A percentile compares a stretch with the other conserved stretches of the same genome.
phyloP scores from a whole-genome alignment of 2,113 vertebrate species.

The Protobothrops mucrosquamatus region DNA sequence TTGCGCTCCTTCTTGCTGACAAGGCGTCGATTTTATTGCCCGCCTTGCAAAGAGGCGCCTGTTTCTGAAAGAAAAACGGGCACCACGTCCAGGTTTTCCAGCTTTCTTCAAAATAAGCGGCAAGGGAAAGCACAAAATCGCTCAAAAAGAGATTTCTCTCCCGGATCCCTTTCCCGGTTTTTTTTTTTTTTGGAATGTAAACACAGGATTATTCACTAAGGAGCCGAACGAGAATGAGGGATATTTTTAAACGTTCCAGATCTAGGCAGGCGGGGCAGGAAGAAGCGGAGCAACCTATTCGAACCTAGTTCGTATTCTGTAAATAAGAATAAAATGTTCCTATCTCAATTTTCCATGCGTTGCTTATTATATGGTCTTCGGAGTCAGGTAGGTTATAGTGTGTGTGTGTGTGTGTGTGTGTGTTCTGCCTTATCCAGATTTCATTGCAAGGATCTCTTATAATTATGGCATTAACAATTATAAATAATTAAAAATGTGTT shows the following conservation, averaged over 20 bases:
- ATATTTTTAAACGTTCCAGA: background rate
- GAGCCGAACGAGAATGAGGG: background rate
- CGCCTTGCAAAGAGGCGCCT: background rate
- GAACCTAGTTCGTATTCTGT: background rate
- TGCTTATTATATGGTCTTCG: background rate
- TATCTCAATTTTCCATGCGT: background rate
- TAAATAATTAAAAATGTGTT: background rate
- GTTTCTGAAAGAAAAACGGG: background rate
- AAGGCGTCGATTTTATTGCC: constrained; percentile 13
- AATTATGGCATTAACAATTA: background rate
- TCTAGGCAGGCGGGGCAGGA: background rate
- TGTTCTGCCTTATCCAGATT: background rate
- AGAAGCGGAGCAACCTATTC: too few relatives aligned
- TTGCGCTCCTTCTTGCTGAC: background rate
- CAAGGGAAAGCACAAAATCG: background rate
- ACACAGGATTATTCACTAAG: background rate
- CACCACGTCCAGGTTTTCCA: constrained; percentile 14
- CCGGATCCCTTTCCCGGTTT: background rate
- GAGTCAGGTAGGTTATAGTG: background rate
- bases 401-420: too few relatives aligned
- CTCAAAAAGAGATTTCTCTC: background rate
- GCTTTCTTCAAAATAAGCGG: constrained; percentile 6
- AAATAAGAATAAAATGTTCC: background rate
- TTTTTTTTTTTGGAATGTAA: background rate
- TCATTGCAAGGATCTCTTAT: background rate